Evolutionary conservation across 2,113 vertebrate species (phyloP), one percentile per base, ranked within the genome.

Genomic region (Galbula dea): DNA sequence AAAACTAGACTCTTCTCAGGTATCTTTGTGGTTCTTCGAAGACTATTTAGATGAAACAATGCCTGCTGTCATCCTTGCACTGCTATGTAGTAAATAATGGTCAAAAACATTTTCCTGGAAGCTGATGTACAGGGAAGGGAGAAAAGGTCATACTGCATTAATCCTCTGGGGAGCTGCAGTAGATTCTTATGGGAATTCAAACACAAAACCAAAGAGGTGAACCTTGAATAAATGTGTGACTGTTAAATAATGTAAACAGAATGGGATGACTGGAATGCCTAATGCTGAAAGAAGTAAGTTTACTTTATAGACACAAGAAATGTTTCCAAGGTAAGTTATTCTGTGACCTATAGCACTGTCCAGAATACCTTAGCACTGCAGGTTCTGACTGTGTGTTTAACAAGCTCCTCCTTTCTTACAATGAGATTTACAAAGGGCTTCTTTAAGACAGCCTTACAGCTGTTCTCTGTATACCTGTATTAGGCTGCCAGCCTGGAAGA

Each of bases 241-340:
- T 69, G 30, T 79, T 92, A 87, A 89, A 92, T 83, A 93, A 86
- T 49, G 46, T 86, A 88, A 85, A 83, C 36, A 88, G 51, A 83
- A 73, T 34, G 22, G 11, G 24, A 65, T 87, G 49, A 52, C 39
- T 72, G 55, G 52, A 84, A 95, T 45, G 21, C 1, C 14, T 74
- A 62, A 77, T 88, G 21, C n/a, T 68, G 48, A 92, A 81, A 57
- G 43, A 90, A 74, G 27, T 41, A 39, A 55, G 29, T 48, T 84
- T 84, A 51, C 52, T 46, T 84, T 61, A 84, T 14, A 94, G 46
- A 82, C 11, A 3, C 18, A 75, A 59, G 51, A 84, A 20, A 74
- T 46, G 71, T 92, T 93, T 92, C 77, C 86, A 72, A n/a, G n/a
- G 1, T 24, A 55, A 15, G 2, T 58, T 88, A 59, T 74, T 54